Evolutionary conservation across 1,140 invertebrate genomes (phyloP).

Genomic region (Gyrodactylus bullatarudis): DNA sequence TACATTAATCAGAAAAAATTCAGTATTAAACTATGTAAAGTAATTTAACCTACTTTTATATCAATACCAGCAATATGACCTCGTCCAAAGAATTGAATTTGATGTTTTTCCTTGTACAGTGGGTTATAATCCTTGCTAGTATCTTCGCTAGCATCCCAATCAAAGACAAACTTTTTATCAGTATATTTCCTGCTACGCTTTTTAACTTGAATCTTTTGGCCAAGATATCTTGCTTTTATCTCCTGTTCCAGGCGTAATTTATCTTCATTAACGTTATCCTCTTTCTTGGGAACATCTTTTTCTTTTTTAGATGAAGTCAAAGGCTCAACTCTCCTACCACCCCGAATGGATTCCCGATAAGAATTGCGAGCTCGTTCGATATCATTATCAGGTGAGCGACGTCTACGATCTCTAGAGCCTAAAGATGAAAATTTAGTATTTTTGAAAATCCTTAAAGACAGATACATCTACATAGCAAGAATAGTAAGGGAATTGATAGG

Average conservation of each 20-base stretch:
- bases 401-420: neutral
- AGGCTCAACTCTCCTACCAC: slow-evolving; percentile 12
- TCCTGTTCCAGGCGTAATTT: neutral
- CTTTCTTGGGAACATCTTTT: slow-evolving; percentile 15
- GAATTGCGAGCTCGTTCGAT: slow-evolving; percentile 11
- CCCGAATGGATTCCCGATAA: slow-evolving; percentile 12
- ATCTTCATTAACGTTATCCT: slow-evolving; percentile 11
- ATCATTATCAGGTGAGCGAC: slow-evolving; percentile 14
- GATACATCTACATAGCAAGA: too few relatives aligned
- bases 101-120: slow-evolving; percentile 73
- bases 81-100: slow-evolving; percentile 76
- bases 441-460: too few relatives aligned
- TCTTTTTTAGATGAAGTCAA: slow-evolving; percentile 10
- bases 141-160: slow-evolving; percentile 95
- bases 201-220: slow-evolving; percentile 53
- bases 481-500: neutral
- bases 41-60: too few relatives aligned
- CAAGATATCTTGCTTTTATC: slow-evolving; percentile 44
- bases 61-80: slow-evolving; percentile 92
- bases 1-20: too few relatives aligned
- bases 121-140: slow-evolving; percentile 87
- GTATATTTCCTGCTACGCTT: slow-evolving; percentile 50
- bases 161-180: slow-evolving; percentile 96
- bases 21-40: slow-evolving; percentile 10
- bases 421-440: too few relatives aligned